Conservation (phyloP, 2,113 vertebrate species). For the Falcunculus frontatus region DNA sequence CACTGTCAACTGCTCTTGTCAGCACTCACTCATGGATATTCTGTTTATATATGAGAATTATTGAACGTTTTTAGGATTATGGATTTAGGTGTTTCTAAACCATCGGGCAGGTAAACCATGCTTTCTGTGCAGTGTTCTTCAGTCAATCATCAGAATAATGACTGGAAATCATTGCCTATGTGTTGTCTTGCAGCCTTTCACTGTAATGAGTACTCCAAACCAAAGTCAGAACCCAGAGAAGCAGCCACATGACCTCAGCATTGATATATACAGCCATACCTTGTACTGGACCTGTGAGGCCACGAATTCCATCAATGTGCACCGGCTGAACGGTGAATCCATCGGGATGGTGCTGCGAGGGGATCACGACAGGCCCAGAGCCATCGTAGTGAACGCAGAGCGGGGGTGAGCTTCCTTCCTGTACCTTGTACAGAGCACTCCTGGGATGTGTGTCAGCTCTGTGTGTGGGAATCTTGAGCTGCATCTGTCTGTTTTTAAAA, state of each 20-base stretch:
- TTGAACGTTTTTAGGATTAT: neutral
- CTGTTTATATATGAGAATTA: neutral
- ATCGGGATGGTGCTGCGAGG: constrained; percentile 89
- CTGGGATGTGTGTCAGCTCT: neutral
- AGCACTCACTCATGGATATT: neutral
- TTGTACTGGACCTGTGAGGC: constrained; percentile 95
- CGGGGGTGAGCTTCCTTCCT: constrained; percentile 77
- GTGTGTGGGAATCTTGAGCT: neutral
- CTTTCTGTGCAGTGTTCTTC: neutral
- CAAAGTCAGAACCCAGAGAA: constrained; percentile 78
- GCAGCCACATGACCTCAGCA: constrained; percentile 90
- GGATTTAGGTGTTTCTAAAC: neutral
- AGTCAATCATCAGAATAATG: neutral
- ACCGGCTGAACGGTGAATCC: constrained; percentile 78
- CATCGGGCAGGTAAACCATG: neutral
- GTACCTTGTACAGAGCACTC: neutral
- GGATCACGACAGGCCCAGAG: constrained; percentile 84
- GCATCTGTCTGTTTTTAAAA: neutral
- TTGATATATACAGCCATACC: constrained; percentile 88
- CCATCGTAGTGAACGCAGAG: constrained; percentile 87
- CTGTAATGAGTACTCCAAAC: constrained; percentile 74
- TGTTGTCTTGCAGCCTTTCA: constrained; percentile 73
- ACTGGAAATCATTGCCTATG: neutral
- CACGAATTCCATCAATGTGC: constrained; percentile 87
- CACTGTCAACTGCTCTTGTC: neutral